Base-by-base conservation (phyloP, 2,888 invertebrate species). In the Spodoptera littoralis region DNA sequence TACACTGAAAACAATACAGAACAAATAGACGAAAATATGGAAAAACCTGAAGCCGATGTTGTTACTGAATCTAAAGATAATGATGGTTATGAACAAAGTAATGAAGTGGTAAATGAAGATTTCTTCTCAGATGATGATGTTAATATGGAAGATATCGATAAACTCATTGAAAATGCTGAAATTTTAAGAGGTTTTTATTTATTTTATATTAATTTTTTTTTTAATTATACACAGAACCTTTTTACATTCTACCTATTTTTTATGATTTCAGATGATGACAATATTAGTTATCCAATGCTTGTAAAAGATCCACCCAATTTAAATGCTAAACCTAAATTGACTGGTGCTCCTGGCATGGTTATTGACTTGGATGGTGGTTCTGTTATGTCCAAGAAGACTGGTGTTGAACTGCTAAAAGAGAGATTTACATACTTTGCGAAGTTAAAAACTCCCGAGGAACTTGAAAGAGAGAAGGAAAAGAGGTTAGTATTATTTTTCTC, bases 351-450 rank as follows among this genome's bases (percentile, higher is more conserved):
- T 6, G 95, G 95, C 11, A 94, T 90, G 89, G 79, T 94, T 8
- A 94, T 94, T 67, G 89, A 93, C 74, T 83, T 94, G 50, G 89
- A 91, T 76, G 85, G 82, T 62, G 84, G 82, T 60, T 65, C 83
- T 41, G 60, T 54, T 11, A 68, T 66, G 3, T 74, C 87, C 71
- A 90, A 83, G 68, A 90, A 93, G 68, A 95, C 95, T 49, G 97
- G 97, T 11, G 92, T 98, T 8, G 95, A 96, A 69, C 91, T 95
- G 60, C 92, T 98, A 42, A 96, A 97, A 86, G 95, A 97, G 76
- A 95, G 97, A 70, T 97, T 97, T 84, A 91, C 96, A 44, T 96
- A 96, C 82, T 97, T 98, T 79, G 93, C 96, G 0, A 93, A 95
- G 47, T 80, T 92, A 0, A 95, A 95, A 64, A 95, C 95, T 41